Percentiles rank a stretch among this genome's conserved stretches.
phyloP scores from a whole-genome alignment of 2,888 invertebrate genomes.

The Caenorhabditis japonica region DNA sequence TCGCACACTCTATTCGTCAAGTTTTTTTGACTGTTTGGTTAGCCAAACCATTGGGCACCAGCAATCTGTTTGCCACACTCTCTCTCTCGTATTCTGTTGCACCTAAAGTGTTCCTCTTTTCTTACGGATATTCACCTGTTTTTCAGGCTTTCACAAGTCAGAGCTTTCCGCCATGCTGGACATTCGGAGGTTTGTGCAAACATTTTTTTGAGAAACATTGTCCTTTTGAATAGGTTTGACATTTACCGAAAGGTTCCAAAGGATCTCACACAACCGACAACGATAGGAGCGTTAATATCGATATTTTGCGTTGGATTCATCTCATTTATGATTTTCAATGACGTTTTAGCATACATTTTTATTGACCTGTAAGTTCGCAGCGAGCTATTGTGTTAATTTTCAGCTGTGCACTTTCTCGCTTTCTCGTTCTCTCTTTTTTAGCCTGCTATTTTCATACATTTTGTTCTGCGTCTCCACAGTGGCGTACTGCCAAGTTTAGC shows the following conservation, averaged over 20 bases:
- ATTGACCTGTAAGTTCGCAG: slow-evolving; percentile 63
- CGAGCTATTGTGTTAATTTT: no score
- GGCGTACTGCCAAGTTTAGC: no score
- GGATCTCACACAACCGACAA: slow-evolving; percentile 81
- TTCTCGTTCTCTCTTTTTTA: no score
- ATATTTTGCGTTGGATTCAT: slow-evolving; percentile 63
- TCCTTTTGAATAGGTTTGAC: slow-evolving; percentile 81
- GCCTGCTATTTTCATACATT: no score
- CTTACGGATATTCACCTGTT: slow-evolving; percentile 31
- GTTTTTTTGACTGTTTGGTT: slow-evolving; percentile 55
- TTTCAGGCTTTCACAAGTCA: slow-evolving; percentile 10
- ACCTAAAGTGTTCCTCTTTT: slow-evolving; percentile 40
- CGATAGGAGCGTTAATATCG: slow-evolving; percentile 70
- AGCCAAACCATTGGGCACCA: slow-evolving; percentile 52
- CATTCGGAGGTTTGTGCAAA: slow-evolving; percentile 57
- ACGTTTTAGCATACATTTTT: slow-evolving; percentile 64
- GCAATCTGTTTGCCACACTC: slow-evolving; percentile 53
- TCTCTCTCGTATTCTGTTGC: slow-evolving; percentile 30
- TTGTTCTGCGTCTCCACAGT: no score
- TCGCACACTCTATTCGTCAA: slow-evolving; percentile 20
- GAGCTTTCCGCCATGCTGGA: slow-evolving; percentile 57
- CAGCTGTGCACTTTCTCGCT: no score
- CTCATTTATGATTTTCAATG: slow-evolving; percentile 67
- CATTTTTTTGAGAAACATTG: slow-evolving; percentile 19
- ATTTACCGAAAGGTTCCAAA: slow-evolving; percentile 82